Conservation (phyloP, 2,797 vertebrate species). For the Vipera latastei region DNA sequence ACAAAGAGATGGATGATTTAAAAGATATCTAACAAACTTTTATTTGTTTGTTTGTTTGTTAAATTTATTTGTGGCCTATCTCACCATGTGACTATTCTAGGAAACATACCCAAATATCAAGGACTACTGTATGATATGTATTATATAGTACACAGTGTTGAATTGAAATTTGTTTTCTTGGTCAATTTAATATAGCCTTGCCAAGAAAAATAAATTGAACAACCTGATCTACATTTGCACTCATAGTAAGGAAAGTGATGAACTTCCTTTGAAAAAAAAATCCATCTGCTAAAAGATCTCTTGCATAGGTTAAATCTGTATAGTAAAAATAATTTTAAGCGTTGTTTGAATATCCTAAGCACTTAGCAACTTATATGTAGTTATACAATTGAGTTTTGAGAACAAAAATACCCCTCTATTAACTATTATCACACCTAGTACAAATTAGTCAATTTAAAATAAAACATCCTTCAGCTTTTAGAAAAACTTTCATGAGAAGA, state of each 20-base stretch:
- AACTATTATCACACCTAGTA: background rate
- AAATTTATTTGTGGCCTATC: background rate
- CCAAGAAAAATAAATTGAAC: slow-evolving; percentile 17
- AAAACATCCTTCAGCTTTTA: background rate
- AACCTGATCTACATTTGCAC: background rate
- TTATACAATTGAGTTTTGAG: background rate
- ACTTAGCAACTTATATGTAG: background rate
- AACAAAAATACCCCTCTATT: background rate
- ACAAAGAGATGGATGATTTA: background rate
- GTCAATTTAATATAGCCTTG: background rate
- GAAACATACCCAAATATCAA: background rate
- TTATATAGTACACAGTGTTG: background rate
- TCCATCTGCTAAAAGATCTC: slow-evolving; percentile 2
- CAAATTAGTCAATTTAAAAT: background rate
- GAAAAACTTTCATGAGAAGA: background rate
- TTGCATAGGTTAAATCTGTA: background rate
- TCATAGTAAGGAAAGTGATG: slow-evolving; percentile 1
- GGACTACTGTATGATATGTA: background rate
- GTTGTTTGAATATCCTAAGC: background rate
- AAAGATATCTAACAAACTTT: background rate
- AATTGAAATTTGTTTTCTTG: background rate
- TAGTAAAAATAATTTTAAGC: background rate
- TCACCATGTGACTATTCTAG: background rate
- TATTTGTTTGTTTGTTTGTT: background rate
- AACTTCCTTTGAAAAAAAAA: background rate